Evolutionary conservation across 92 coral and sea anemone genomes (phyloP).

Genomic region (Palythoa heliodiscus): DNA sequence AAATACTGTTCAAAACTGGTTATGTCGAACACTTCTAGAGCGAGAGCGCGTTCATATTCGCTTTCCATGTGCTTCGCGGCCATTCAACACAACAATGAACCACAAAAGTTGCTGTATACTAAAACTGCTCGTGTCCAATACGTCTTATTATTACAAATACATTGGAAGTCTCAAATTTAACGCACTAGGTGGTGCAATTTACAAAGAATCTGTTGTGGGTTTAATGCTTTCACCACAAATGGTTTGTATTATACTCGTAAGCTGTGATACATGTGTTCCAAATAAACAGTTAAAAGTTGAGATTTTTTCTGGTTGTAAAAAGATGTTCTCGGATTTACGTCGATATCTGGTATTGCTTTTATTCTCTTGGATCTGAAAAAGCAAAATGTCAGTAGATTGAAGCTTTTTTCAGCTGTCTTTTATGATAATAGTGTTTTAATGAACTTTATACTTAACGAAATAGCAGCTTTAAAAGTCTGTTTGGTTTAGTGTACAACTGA

Average conservation of each 20-base stretch:
- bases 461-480: background rate
- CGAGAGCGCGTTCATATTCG: background rate
- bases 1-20: background rate
- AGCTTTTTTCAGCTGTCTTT: constrained; percentile 29
- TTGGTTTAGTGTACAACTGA: background rate
- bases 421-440: constrained; percentile 19
- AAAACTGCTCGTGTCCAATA: background rate
- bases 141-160: background rate
- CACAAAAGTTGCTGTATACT: background rate
- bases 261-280: constrained; percentile 11
- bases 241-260: background rate
- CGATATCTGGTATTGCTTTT: background rate
- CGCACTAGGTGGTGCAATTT: constrained; percentile 19
- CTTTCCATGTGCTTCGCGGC: background rate
- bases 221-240: constrained; percentile 5
- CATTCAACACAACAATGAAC: background rate
- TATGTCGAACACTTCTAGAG: background rate
- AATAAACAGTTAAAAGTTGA: background rate
- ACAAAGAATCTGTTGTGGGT: constrained; percentile 13
- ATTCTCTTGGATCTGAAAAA: background rate
- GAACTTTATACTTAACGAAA: constrained; percentile 24
- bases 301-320: background rate
- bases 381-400: background rate
- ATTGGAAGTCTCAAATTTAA: background rate
- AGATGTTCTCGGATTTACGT: background rate